Evolutionary conservation across 2,888 invertebrate genomes (phyloP).

Genomic region (Eudasyphora cyanicolor): DNA sequence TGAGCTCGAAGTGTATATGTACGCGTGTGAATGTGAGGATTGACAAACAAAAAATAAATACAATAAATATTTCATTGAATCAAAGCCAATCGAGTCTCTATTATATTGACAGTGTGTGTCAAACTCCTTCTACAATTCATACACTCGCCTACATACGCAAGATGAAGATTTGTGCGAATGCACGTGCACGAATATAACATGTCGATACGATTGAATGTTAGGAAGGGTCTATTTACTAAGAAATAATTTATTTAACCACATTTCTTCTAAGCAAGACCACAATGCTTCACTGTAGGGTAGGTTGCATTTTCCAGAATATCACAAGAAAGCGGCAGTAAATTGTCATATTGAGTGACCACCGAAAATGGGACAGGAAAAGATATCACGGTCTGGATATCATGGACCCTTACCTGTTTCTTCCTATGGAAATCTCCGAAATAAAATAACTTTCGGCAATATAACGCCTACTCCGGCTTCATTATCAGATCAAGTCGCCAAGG

Average conservation of each 20-base stretch:
- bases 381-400: no score
- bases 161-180: neutral
- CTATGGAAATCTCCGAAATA: no score
- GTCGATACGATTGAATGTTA: neutral
- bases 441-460: no score
- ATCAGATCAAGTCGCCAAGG: no score
- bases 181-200: neutral
- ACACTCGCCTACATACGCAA: neutral
- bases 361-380: neutral
- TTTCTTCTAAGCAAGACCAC: neutral
- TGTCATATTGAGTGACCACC: neutral
- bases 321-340: neutral
- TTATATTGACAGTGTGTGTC: constrained; percentile 36
- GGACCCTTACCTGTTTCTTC: no score
- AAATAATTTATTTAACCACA: constrained; percentile 3
- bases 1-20: neutral
- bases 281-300: neutral
- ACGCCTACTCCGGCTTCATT: no score
- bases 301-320: neutral
- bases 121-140: neutral
- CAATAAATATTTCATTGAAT: constrained; percentile 55
- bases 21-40: constrained; percentile 6
- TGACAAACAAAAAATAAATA: constrained; percentile 35
- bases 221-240: neutral
- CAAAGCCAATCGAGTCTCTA: constrained; percentile 52